Conservation (phyloP, 2,888 invertebrate genomes). For the Prosapia bicincta region DNA sequence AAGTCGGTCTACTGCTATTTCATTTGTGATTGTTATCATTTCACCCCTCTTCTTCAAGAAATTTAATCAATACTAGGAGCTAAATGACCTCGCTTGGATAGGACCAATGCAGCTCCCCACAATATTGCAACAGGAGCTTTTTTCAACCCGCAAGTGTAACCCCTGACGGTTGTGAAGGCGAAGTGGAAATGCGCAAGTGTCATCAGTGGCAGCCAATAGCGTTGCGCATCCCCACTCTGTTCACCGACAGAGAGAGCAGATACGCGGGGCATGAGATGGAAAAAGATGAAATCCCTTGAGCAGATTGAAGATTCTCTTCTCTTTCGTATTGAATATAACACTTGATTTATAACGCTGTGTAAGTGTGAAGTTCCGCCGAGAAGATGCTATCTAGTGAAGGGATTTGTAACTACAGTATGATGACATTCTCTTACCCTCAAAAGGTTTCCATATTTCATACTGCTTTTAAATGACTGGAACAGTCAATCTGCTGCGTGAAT, state of each 20-base stretch:
- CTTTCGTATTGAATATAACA: not conserved
- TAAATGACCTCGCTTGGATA: not conserved
- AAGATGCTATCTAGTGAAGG: not conserved
- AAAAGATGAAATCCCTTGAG: not conserved
- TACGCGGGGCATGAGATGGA: not conserved
- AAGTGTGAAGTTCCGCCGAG: not conserved
- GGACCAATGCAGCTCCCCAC: not conserved
- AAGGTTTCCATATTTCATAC: not conserved
- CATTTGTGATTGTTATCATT: not conserved
- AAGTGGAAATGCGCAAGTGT: not conserved
- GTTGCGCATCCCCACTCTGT: not conserved
- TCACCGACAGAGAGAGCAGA: not conserved
- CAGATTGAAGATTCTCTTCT: not conserved
- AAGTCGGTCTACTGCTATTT: no score
- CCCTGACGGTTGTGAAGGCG: not conserved
- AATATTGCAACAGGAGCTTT: slow-evolving; percentile 2
- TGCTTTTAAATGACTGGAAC: not conserved
- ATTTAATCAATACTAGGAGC: not conserved
- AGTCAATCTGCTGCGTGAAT: not conserved
- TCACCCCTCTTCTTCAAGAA: not conserved
- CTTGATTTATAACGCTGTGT: not conserved
- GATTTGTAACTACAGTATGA: not conserved
- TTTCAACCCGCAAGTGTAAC: not conserved
- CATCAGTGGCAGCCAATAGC: not conserved
- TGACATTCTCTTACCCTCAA: not conserved